These are phyloP conservation scores for Himalopsyche phryganea DNA, from an alignment of 1,140 invertebrate genomes.

Conservation along the genomic window DNA sequence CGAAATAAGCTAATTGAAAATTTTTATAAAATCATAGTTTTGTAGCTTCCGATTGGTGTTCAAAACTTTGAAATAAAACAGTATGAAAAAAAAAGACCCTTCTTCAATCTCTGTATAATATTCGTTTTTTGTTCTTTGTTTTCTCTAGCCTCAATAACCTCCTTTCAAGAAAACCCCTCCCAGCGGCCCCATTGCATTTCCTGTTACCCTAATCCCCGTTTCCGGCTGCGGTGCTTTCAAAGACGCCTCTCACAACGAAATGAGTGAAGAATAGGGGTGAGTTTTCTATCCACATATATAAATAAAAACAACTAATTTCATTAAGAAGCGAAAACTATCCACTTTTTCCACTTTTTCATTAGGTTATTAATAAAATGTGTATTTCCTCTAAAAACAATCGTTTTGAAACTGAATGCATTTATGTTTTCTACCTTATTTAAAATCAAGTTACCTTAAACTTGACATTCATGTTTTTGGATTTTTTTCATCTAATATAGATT, in stretches of 20 bases:
- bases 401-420: no score
- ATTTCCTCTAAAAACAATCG: no score
- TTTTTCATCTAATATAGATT: no score
- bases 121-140: slow-evolving; percentile 23
- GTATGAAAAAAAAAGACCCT: not conserved
- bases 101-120: slow-evolving; percentile 6
- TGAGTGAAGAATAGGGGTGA: slow-evolving; percentile 2
- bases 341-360: no score
- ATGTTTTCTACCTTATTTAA: no score
- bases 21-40: no score
- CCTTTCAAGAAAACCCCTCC: slow-evolving; percentile 6
- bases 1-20: no score
- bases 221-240: slow-evolving; percentile 16
- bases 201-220: slow-evolving; percentile 27
- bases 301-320: not conserved
- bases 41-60: not conserved
- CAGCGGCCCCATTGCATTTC: slow-evolving; percentile 25
- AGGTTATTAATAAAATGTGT: no score
- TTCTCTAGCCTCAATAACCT: slow-evolving; percentile 13
- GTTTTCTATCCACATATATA: not conserved
- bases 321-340: no score
- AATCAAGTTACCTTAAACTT: no score
- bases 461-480: no score
- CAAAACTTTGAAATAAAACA: not conserved
- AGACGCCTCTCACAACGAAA: not conserved